Conservation (phyloP, 1,140 invertebrate species). For the Drosophila yakuba region DNA sequence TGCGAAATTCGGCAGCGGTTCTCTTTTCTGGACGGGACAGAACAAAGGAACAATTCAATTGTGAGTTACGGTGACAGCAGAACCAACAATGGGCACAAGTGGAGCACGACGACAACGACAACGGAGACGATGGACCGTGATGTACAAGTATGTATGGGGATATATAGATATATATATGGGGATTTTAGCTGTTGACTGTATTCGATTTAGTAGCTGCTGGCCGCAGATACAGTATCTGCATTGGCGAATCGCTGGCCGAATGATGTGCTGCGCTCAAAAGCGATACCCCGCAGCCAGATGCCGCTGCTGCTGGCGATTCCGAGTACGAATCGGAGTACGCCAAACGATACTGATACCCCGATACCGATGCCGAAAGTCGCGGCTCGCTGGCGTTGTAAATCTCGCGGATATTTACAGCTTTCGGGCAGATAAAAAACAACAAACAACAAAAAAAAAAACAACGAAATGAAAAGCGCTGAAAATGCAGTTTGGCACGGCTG, state of each 20-base stretch:
- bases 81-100: conserved; percentile 71
- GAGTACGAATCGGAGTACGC: conserved; percentile 26
- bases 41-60: conserved; percentile 82
- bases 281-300: not conserved
- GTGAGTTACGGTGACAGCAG: conserved; percentile 77
- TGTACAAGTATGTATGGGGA: too few relatives aligned
- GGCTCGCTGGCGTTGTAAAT: conserved; percentile 68
- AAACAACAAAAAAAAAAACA: too few relatives aligned
- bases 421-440: conserved; percentile 62
- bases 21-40: not conserved
- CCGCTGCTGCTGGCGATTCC: not conserved
- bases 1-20: conserved; percentile 43
- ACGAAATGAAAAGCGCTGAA: conserved; percentile 19
- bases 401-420: conserved; percentile 83
- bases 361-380: conserved; percentile 30
- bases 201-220: not conserved
- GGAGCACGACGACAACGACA: conserved; percentile 45
- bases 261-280: not conserved
- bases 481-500: conserved; percentile 27
- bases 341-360: conserved; percentile 43
- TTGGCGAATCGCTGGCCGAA: conserved; percentile 1
- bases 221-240: conserved; percentile 9
- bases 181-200: too few relatives aligned
- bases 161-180: conserved; percentile 8
- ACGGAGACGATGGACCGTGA: not conserved